Conservation (phyloP, 2,888 invertebrate genomes). For the Mesorhabditis sp. region DNA sequence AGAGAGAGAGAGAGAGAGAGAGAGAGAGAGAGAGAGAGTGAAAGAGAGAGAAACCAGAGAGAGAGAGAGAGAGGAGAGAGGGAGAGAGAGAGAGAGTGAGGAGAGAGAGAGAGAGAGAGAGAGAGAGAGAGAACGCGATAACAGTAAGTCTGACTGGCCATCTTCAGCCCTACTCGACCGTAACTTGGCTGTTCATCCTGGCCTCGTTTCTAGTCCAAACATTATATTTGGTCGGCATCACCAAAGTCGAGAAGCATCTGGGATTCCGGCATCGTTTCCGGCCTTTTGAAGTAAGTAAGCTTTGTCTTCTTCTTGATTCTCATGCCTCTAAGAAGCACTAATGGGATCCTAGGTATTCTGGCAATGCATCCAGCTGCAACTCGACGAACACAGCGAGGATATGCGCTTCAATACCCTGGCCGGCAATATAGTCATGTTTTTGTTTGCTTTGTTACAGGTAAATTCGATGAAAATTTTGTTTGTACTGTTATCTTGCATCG, state of each 20-base stretch:
- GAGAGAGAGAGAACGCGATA: too few relatives aligned
- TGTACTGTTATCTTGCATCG: neutral
- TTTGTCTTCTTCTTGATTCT: neutral
- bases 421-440: conserved; percentile 26
- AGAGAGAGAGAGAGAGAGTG: too few relatives aligned
- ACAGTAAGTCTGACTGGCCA: too few relatives aligned
- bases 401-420: conserved; percentile 26
- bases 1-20: too few relatives aligned
- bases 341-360: conserved; percentile 26
- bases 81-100: too few relatives aligned
- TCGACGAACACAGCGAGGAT: conserved; percentile 39
- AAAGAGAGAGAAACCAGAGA: too few relatives aligned
- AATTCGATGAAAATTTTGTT: conserved; percentile 20
- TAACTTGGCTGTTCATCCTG: conserved; percentile 35
- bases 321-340: neutral
- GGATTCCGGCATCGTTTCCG: conserved; percentile 24
- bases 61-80: too few relatives aligned
- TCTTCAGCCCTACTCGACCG: conserved; percentile 30
- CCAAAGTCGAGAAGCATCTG: conserved; percentile 31
- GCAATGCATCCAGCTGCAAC: conserved; percentile 41
- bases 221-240: conserved; percentile 24
- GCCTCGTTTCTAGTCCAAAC: conserved; percentile 23
- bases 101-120: too few relatives aligned
- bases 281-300: conserved; percentile 28
- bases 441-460: conserved; percentile 33